Conservation (phyloP, 2,113 vertebrate species). For the Geococcyx californianus region DNA sequence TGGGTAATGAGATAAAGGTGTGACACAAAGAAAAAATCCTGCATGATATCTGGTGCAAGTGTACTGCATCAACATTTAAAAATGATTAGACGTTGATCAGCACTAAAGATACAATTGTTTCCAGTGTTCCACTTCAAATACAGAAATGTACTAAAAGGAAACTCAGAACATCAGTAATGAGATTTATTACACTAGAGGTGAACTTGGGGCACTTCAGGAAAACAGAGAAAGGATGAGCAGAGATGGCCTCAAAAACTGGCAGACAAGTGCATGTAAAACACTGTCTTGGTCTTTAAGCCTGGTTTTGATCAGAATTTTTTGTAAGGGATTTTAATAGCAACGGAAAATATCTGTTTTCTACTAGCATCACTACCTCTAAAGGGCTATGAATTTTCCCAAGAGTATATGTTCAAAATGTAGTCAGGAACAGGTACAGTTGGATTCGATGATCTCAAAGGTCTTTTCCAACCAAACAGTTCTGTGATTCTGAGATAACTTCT, state of each 20-base stretch:
- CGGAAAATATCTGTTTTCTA: background rate
- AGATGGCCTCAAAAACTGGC: background rate
- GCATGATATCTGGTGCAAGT: background rate
- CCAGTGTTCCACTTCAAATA: background rate
- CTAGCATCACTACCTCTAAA: background rate
- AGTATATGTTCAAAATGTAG: background rate
- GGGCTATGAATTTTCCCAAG: background rate
- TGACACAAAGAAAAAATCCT: background rate
- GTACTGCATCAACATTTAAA: background rate
- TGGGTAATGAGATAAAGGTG: background rate
- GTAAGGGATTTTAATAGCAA: background rate
- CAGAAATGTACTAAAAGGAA: background rate
- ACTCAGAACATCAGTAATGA: background rate
- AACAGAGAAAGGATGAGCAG: background rate
- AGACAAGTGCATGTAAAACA: background rate
- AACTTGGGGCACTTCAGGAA: background rate
- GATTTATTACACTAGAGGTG: background rate
- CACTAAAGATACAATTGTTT: background rate
- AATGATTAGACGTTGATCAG: background rate
- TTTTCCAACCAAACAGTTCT: too few relatives aligned
- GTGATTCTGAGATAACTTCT: too few relatives aligned
- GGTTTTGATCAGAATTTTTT: background rate
- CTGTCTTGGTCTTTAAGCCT: background rate
- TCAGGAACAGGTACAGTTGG: too few relatives aligned
- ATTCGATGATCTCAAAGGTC: too few relatives aligned